A percentile compares a stretch with the other conserved stretches of the same genome.
Evolutionary conservation across 1,140 invertebrate genomes (phyloP).

Genomic region (Stegodyphus dumicola): DNA sequence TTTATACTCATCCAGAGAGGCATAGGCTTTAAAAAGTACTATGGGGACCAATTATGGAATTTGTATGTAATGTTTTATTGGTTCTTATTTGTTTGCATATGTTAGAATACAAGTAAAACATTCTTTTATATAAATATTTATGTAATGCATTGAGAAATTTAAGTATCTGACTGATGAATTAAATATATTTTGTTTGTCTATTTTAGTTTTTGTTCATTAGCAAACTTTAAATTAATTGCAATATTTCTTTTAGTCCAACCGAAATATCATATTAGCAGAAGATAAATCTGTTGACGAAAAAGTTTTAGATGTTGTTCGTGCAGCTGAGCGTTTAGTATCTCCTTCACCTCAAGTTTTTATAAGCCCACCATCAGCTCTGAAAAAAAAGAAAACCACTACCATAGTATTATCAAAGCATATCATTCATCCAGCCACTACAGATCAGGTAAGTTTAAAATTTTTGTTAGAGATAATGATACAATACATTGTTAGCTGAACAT

Average conservation of each 20-base stretch:
- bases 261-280: slow-evolving; percentile 33
- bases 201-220: too few species aligned
- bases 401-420: slow-evolving; percentile 94
- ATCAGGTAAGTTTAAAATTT: slow-evolving; percentile 8
- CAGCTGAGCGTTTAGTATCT: slow-evolving; percentile 82
- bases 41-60: too few species aligned
- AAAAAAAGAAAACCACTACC: slow-evolving; percentile 80
- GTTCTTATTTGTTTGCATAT: too few species aligned
- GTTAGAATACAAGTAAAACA: too few species aligned
- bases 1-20: too few species aligned
- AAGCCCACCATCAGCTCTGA: slow-evolving; percentile 69
- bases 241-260: slow-evolving; percentile 12
- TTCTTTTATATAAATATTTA: too few species aligned
- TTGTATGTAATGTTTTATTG: too few species aligned
- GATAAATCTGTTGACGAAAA: slow-evolving; percentile 84
- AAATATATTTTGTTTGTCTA: background rate
- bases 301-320: slow-evolving; percentile 87
- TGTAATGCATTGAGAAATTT: background rate
- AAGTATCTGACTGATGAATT: background rate
- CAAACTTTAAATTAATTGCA: too few species aligned
- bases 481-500: background rate
- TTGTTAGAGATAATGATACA: background rate
- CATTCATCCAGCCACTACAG: slow-evolving; percentile 69
- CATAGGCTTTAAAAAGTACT: too few species aligned
- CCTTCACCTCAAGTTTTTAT: slow-evolving; percentile 69